Base-by-base conservation (phyloP, 1,140 invertebrate species). In the Bombus polaris region DNA sequence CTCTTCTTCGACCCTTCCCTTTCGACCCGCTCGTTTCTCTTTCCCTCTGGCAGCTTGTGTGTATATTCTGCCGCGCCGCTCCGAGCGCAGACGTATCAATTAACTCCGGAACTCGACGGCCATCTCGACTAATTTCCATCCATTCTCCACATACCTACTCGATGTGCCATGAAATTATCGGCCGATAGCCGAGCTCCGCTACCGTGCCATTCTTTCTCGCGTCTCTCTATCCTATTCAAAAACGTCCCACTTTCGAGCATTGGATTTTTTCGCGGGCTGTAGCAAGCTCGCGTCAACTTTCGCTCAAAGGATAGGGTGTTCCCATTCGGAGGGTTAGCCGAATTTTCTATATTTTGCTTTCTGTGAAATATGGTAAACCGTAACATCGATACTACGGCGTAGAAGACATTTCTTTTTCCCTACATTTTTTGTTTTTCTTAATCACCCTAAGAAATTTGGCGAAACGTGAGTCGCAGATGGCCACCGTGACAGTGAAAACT, bases 151-250 rank as follows among this genome's bases (percentile, higher is more conserved):
- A 91, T 93, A 92, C 89, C 88, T 90, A 86, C 85, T 89, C 91
- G 90, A 94, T 92, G 91, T 93, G 91, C 94, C 94, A 92, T 94
- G 91, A 94, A 95, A 95, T 94, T 92, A 93, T 93, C 88, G 81
- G 78, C 68, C 83, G 88, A 89, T 91, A 83, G 78, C 47, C 85
- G 62, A 57, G 71, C 32, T 57, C 71, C 72, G 82, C 85, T 83
- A 89, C 84, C 81, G 79, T 70, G 86, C 81, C 68, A 83, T 74
- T 82, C 75, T 87, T 84, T 85, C 57, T 72, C 73, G n/a, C 42
- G 18, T 18, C 6, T 53, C 47, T 53, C 47, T 13, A n/a, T 42
- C 47, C 57, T 32, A n/a, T 68, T 65, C 53, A 10, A 35, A 39
- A 42, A 44, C 18, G 39, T 77, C 18, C 10, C 25, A 65, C 28